These are phyloP conservation scores for Drosophila pseudotakahashii DNA, from an alignment of 2,888 invertebrate genomes.

Conservation along the genomic window DNA sequence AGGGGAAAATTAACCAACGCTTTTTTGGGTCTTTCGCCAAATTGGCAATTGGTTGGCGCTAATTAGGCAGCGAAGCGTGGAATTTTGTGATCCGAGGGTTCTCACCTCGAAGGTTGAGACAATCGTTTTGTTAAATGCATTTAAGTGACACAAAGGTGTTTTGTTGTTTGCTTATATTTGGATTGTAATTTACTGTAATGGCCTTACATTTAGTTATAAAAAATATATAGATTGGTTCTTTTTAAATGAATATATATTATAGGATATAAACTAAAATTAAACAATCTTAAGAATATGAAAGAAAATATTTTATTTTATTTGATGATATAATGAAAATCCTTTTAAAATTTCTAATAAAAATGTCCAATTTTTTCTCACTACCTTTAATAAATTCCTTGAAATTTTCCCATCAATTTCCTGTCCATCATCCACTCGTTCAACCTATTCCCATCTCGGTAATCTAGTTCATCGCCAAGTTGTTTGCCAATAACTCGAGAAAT, in stretches of 20 bases:
- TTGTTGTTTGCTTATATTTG: background rate
- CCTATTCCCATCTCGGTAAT: slow-evolving; percentile 31
- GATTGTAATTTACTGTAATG: background rate
- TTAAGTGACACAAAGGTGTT: slow-evolving; percentile 36
- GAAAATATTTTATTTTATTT: too few species aligned
- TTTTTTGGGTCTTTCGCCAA: slow-evolving; percentile 55
- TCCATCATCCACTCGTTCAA: slow-evolving; percentile 33
- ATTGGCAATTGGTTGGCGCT: slow-evolving; percentile 65
- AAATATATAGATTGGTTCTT: too few species aligned
- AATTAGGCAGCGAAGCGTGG: slow-evolving; percentile 72
- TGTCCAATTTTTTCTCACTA: background rate
- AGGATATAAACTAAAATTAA: too few species aligned
- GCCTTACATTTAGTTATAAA: too few species aligned
- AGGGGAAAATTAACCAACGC: slow-evolving; percentile 65
- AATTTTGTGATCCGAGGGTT: slow-evolving; percentile 29
- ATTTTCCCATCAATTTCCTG: slow-evolving; percentile 19
- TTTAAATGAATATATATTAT: too few species aligned
- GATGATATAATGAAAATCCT: too few species aligned
- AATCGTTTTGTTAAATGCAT: slow-evolving; percentile 34
- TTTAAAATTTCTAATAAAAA: too few species aligned
- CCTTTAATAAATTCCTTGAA: background rate
- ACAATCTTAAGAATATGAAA: too few species aligned
- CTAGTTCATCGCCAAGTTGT: slow-evolving; percentile 31
- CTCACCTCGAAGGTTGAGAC: slow-evolving; percentile 24
- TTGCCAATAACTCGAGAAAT: slow-evolving; percentile 42